Base-by-base conservation (phyloP, 2,888 invertebrate genomes). In the Clostera curtula region DNA sequence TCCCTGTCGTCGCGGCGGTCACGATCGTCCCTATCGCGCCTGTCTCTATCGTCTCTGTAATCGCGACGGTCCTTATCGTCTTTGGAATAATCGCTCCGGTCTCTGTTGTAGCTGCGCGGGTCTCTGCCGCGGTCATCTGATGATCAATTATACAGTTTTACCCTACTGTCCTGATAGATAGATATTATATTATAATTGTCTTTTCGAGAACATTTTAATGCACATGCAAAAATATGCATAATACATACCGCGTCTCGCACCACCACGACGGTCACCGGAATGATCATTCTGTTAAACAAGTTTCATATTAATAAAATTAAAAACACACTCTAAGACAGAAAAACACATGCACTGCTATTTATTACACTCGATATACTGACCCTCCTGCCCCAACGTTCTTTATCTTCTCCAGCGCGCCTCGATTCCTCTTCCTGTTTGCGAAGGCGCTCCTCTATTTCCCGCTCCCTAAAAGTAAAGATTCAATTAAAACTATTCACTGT, bases 361-460 rank as follows among this genome's bases (percentile, higher is more conserved):
- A 6, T 16, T 18, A 14, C 15, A 21, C 4, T 22, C 22, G 19
- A 15, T 19, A 8, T 12, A 43, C 47, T 34, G 34, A 77, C 80
- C 63, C 64, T 64, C 21, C 76, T 63, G 21, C 70, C 73, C 83
- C 83, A 83, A 35, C 79, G 75, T 20, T 82, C 80, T 29, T 80
- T 80, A 2, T 82, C 83, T 1, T 82, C 80, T 7, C 47, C 45
- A 2, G 44, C 66, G 25, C 74, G 71, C 19, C 80, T 62, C 1
- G 76, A 59, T 45, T 80, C 82, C 29, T 85, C 85, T 35, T 77
- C 77, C 44, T 88, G 85, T 53, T 89, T 90, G 14, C 89, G 88
- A 25, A 96, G 79, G 44, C 94, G 89, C 61, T 95, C 93, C 63
- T 97, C 97, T 41, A 97, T 97, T 80, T 96, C 93, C 27, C 93